A percentile compares a stretch with the other conserved stretches of the same genome.
phyloP scores from a whole-genome alignment of 2,113 vertebrate species.

The Pimephales promelas region DNA sequence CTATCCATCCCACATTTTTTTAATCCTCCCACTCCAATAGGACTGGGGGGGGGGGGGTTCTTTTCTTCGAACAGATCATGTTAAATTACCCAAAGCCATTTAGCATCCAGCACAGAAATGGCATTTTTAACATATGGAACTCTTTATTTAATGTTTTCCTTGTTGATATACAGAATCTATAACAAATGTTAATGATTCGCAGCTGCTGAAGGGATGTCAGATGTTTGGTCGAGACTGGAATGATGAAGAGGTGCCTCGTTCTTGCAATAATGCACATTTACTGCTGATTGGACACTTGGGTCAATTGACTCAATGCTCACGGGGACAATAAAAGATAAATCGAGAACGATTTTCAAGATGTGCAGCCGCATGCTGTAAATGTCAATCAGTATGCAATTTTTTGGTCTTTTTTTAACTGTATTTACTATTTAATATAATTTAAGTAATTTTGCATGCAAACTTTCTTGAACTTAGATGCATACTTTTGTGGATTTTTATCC shows the following conservation, averaged over 20 bases:
- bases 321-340: conserved; percentile 44
- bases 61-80: conserved; percentile 84
- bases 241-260: conserved; percentile 48
- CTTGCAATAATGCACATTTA: conserved; percentile 31
- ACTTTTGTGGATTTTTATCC: neutral
- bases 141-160: conserved; percentile 85
- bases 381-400: neutral
- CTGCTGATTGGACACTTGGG: conserved; percentile 49
- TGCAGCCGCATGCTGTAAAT: conserved; percentile 10
- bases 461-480: neutral
- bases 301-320: conserved; percentile 41
- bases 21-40: conserved; percentile 52
- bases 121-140: conserved; percentile 90
- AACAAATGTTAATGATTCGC: conserved; percentile 91
- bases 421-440: no score
- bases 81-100: conserved; percentile 91
- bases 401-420: neutral
- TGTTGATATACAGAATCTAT: conserved; percentile 89
- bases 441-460: neutral
- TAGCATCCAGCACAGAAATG: conserved; percentile 86
- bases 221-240: conserved; percentile 52
- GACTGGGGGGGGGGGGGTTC: conserved; percentile 75
- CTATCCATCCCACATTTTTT: conserved; percentile 78
- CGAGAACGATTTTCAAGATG: conserved; percentile 38
- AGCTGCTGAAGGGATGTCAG: conserved; percentile 81